Base-by-base conservation (phyloP, 2,113 vertebrate species). In the Narcine bancroftii region DNA sequence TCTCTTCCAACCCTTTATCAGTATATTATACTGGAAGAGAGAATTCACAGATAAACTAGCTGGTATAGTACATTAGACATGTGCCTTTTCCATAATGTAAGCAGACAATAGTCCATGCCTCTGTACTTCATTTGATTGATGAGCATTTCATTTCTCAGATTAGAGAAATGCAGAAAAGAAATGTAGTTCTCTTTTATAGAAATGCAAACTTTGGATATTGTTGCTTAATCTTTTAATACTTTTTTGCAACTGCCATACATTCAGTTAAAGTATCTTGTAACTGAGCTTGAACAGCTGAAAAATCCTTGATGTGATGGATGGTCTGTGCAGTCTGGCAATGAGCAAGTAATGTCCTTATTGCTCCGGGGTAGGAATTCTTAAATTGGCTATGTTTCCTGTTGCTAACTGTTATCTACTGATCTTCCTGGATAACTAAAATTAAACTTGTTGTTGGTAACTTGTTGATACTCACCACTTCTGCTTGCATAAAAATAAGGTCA, bases 1-100 rank as follows among this genome's bases (percentile, higher is more conserved):
- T 60, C 56, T 87, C 60, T 60, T 53, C 81, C 60, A n/a, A 36
- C 81, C 36, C 56, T 87, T 87, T 63, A 87, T 87, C 81, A 87
- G 81, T 36, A 87, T 63, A 21, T 81, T 87, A 87, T 63, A 4
- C 53, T 87, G 15, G 50, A 87, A 21, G 81, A 87, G 33, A 63
- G 53, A 56, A 63, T 21, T 36, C 6, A 17, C 33, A 87, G 81
- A 87, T 87, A 83, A 83, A 56, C 47, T n/a, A 87, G 33, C 53
- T 60, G 33, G 47, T 53, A 83, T n/a, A 63, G 53, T 60, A 87
- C 21, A 63, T n/a, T 39, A 87, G 81, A 63, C 81, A 39, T 87
- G 15, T 87, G 81, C 53, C n/a, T 36, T 17, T 60, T 13, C 53
- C 13, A 33, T 56, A 60, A 56, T 83, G 66, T 53, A 83, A 85